Conservation (phyloP, 2,113 vertebrate genomes). For the Podarcis cretensis region DNA sequence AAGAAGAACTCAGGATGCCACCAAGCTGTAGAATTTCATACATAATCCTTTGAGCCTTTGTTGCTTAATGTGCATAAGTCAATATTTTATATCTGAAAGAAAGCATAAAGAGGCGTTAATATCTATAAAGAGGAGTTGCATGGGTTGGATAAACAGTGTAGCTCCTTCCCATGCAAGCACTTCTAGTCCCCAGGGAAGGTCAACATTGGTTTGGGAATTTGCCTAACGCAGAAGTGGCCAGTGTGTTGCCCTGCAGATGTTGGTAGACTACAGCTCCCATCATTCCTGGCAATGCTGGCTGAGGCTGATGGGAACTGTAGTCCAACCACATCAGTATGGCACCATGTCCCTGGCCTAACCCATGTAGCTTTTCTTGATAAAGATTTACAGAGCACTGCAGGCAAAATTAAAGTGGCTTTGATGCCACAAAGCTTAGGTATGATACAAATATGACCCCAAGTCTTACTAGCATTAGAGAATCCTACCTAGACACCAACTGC, state of each 20-base stretch:
- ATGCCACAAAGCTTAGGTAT: neutral
- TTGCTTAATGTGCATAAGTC: neutral
- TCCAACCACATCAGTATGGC: no score
- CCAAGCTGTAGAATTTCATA: constrained; percentile 42
- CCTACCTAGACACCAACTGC: neutral
- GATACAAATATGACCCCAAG: neutral
- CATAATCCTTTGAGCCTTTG: neutral
- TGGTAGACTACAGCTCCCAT: no score
- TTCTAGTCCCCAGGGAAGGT: neutral
- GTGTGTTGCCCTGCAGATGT: no score
- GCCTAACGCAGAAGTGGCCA: no score
- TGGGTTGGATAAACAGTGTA: neutral
- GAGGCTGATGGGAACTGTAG: no score
- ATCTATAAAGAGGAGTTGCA: neutral
- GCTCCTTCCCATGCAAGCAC: neutral
- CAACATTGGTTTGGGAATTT: neutral
- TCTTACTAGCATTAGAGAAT: neutral
- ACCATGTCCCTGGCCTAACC: no score
- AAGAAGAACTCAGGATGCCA: constrained; percentile 41
- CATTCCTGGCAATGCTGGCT: no score
- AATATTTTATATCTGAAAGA: neutral
- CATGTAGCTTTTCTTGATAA: neutral
- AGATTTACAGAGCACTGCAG: neutral
- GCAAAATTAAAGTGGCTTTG: neutral
- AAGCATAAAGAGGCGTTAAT: neutral